Conservation (phyloP, 2,888 invertebrate species). For the Nomada fabriciana region DNA sequence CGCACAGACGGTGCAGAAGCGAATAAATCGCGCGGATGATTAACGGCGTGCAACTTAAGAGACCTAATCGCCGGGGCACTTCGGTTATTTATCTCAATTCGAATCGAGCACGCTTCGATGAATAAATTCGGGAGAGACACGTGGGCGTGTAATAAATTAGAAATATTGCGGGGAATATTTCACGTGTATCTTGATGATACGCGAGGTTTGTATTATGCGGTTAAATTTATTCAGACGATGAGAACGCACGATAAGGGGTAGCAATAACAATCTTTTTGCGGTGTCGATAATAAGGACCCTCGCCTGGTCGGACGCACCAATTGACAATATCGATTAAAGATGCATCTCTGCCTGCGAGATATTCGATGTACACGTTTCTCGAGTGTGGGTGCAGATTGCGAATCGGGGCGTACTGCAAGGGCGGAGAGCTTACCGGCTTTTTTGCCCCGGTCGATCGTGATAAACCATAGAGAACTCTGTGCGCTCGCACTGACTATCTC, state of each 20-base stretch:
- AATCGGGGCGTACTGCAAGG: constrained; percentile 28
- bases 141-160: background rate
- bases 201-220: background rate
- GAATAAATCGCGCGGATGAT: constrained; percentile 19
- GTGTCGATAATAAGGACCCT: background rate
- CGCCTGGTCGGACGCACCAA: background rate
- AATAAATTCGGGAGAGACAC: background rate
- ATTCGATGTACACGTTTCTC: background rate
- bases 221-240: background rate
- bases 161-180: background rate
- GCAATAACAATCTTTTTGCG: too few species aligned
- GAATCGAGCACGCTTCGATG: constrained; percentile 1
- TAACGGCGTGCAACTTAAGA: constrained; percentile 12
- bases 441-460: constrained; percentile 52
- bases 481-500: background rate
- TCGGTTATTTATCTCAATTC: constrained; percentile 9
- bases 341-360: constrained; percentile 17
- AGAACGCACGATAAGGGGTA: background rate
- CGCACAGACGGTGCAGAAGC: constrained; percentile 17
- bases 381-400: constrained; percentile 34
- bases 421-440: constrained; percentile 23
- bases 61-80: background rate
- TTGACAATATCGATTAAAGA: background rate
- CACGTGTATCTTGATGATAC: background rate
- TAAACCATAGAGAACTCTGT: constrained; percentile 35